Conservation (phyloP, 2,888 invertebrate species). For the Anaspis maculata region DNA sequence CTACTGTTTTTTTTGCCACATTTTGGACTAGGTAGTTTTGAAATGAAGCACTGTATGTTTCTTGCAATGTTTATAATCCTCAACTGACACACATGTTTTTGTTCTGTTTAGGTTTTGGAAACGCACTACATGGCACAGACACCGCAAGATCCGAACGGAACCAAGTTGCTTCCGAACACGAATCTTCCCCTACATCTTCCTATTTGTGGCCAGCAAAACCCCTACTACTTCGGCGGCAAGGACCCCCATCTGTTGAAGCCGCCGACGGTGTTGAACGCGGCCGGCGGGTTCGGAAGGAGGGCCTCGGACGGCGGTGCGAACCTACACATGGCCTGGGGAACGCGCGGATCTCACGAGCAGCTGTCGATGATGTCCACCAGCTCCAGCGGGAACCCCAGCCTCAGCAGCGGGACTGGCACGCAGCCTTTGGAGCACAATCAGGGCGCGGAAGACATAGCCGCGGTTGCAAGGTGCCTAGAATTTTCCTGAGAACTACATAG, state of each 20-base stretch:
- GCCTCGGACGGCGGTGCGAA: conserved; percentile 96
- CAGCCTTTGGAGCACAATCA: conserved; percentile 41
- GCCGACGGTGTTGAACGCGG: conserved; percentile 81
- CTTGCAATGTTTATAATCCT: not conserved
- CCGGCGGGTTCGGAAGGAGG: conserved; percentile 77
- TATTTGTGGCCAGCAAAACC: conserved; percentile 72
- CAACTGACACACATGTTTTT: not conserved
- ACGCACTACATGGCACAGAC: conserved; percentile 45
- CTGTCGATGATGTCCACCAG: conserved; percentile 43
- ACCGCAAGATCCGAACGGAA: too few relatives aligned
- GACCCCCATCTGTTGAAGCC: conserved; percentile 91
- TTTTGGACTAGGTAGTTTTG: too few relatives aligned
- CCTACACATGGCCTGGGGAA: conserved; percentile 59
- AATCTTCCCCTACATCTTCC: conserved; percentile 81
- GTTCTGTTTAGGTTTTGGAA: conserved; percentile 45
- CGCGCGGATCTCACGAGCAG: conserved; percentile 42
- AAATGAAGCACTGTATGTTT: too few relatives aligned
- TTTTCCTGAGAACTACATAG: too few relatives aligned
- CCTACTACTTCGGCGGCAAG: conserved; percentile 79
- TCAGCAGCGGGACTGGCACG: conserved; percentile 39
- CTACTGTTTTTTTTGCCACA: too few relatives aligned
- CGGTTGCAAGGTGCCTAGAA: too few relatives aligned
- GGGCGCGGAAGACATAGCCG: conserved; percentile 45
- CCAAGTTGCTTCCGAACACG: conserved; percentile 62
- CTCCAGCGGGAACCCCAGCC: conserved; percentile 45